Base-by-base conservation (phyloP, 2,888 invertebrate species). In the Acleris laterana region DNA sequence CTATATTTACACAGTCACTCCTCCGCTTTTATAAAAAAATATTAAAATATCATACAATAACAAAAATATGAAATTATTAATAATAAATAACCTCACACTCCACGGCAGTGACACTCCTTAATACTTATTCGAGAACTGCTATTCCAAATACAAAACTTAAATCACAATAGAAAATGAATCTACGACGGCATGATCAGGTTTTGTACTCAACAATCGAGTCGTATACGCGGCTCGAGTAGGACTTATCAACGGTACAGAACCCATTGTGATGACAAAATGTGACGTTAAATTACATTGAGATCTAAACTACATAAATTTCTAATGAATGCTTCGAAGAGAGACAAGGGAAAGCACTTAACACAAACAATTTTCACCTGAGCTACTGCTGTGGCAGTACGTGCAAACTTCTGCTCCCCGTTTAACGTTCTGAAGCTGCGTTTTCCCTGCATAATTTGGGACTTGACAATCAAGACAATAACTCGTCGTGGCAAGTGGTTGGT, bases 1-100 rank as follows among this genome's bases (percentile, higher is more conserved):
- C 82, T 87, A 89, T 90, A 90, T 90, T 83, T 90, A 90, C 90
- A 89, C 70, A 79, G 84, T 85, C 87, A 87, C 81, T 76, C 77
- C 49, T 69, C 71, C 71, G 74, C 81, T 77, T 82, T 82, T 81
- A 74, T 74, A 70, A 78, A 79, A 28, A 79, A 83, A 78, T 78
- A 76, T 72, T 73, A 75, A 74, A 81, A 81, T 74, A 79, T 81
- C 78, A 72, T 76, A 77, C 74, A 83, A 84, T 81, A 80, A 81
- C 77, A 77, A 67, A 67, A 68, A 50, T 67, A 70, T 70, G 72
- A 74, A 78, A 81, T 77, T 77, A 79, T 79, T 79, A 74, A 70
- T 56, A 69, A 70, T 65, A 79, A 81, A 81, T 78, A 79, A 79
- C 75, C 78, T 72, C 78, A 70, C 67, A 73, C 78, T 79, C 76